Base-by-base conservation (phyloP, 2,797 vertebrate species). In the Lerista edwardsae region DNA sequence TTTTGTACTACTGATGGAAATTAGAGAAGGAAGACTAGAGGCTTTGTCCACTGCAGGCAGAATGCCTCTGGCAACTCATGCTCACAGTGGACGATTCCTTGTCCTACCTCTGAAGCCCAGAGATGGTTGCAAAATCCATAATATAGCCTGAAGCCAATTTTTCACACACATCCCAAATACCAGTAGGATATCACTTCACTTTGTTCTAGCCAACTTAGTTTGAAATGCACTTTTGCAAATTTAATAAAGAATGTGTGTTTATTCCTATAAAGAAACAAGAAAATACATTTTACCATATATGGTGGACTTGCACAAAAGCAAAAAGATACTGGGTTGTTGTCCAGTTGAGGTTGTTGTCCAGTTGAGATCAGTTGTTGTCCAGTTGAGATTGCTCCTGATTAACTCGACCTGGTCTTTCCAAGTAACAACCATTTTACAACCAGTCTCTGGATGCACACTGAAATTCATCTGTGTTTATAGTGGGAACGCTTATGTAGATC, bases 61-160 rank as follows among this genome's bases (percentile, higher is more conserved):
- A 90, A 90, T 78, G 92, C 91, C 88, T 87, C 85, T 92, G 91
- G 90, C 91, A 89, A 51, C 10, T 83, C 71, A 88, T 87, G 81
- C 39, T 78, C 78, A 87, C 81, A 87, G 55, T 89, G 68, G 41
- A 78, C 83, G 84, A 71, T 85, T 84, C 0, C 0, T 89, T 72
- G 78, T 71, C n/a, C 79, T 92, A 87, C 87, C 84, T 84, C 73
- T 93, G 85, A 34, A 85, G 79, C 84, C 81, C 72, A 92, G 82
- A 31, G 76, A 25, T 86, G 88, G 84, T 85, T 91, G 87, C 90
- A 92, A 91, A 90, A 90, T 87, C 86, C 87, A 80, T 84, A 88
- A 69, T 88, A 89, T 84, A 86, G 93, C 88, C 91, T 91, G 88
- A 90, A 93, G 92, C 88, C 87, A 93, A 75, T 91, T 92, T 93